Conservation (phyloP, 2,797 vertebrate genomes). For the Staurois parvus region DNA sequence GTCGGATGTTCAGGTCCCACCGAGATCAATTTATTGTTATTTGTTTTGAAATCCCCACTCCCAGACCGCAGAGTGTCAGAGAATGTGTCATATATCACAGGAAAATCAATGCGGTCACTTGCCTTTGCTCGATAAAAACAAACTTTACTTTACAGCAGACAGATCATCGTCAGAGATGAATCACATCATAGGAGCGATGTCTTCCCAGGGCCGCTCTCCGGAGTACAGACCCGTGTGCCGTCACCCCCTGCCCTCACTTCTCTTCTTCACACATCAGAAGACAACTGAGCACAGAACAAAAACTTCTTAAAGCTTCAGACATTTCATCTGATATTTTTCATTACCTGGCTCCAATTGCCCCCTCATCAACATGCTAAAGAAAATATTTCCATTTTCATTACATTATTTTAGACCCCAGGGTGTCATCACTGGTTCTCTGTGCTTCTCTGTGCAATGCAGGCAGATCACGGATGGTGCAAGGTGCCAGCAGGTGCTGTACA, state of each 20-base stretch:
- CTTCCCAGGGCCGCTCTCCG: not conserved
- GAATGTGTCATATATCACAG: constrained; percentile 3
- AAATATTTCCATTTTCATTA: no score
- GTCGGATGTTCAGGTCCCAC: not conserved
- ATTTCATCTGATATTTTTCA: no score
- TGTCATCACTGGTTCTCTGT: no score
- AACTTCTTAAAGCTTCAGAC: no score
- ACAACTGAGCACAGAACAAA: no score
- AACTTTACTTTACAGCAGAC: not conserved
- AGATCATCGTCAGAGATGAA: not conserved
- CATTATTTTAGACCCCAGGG: no score
- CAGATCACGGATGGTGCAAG: no score
- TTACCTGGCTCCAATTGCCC: no score
- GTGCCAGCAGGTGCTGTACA: no score
- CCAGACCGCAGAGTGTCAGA: not conserved
- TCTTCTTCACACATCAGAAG: no score
- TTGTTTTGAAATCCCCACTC: not conserved
- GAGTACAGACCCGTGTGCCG: not conserved
- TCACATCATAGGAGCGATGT: not conserved
- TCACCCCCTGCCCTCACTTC: not conserved
- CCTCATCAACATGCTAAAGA: no score
- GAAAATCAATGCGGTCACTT: constrained; percentile 23
- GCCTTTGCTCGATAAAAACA: constrained; percentile 8
- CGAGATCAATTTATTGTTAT: constrained; percentile 4
- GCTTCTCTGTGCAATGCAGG: no score